Percentiles rank a stretch among this genome's conserved stretches.
These are phyloP conservation scores for Oncorhynchus tshawytscha DNA, from an alignment of 2,113 vertebrate species.

Conservation along the genomic window DNA sequence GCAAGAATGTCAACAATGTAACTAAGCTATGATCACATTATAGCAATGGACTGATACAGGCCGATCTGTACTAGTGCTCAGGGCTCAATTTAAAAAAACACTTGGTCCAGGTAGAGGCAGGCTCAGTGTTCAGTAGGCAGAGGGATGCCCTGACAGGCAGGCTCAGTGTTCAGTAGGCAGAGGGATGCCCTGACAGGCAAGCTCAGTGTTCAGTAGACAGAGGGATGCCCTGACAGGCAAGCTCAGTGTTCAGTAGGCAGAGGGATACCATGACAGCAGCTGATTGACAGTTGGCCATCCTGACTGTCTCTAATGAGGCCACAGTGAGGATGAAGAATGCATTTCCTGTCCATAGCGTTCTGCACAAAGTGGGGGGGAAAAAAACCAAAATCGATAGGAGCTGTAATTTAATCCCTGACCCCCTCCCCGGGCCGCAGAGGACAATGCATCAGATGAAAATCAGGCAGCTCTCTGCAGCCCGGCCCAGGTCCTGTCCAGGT, in stretches of 20 bases:
- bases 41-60: too few relatives aligned
- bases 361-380: slow-evolving; percentile 52
- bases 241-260: slow-evolving; percentile 1
- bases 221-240: not conserved
- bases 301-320: slow-evolving; percentile 47
- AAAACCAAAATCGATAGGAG: slow-evolving; percentile 66
- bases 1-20: slow-evolving; percentile 6
- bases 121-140: too few relatives aligned
- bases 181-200: not conserved
- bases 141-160: not conserved
- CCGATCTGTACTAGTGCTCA: too few relatives aligned
- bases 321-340: slow-evolving; percentile 56
- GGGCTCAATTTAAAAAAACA: too few relatives aligned
- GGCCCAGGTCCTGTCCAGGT: slow-evolving; percentile 9
- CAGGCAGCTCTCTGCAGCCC: slow-evolving; percentile 21
- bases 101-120: slow-evolving; percentile 18
- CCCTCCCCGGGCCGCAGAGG: slow-evolving; percentile 45
- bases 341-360: slow-evolving; percentile 65
- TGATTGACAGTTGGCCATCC: slow-evolving; percentile 46
- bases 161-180: too few relatives aligned
- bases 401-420: slow-evolving; percentile 63
- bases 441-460: slow-evolving; percentile 51
- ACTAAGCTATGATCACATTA: slow-evolving; percentile 32
- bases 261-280: not conserved
- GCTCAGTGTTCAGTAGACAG: too few relatives aligned